phyloP scores from a whole-genome alignment of 2,113 vertebrate genomes.

The Isurus oxyrinchus region DNA sequence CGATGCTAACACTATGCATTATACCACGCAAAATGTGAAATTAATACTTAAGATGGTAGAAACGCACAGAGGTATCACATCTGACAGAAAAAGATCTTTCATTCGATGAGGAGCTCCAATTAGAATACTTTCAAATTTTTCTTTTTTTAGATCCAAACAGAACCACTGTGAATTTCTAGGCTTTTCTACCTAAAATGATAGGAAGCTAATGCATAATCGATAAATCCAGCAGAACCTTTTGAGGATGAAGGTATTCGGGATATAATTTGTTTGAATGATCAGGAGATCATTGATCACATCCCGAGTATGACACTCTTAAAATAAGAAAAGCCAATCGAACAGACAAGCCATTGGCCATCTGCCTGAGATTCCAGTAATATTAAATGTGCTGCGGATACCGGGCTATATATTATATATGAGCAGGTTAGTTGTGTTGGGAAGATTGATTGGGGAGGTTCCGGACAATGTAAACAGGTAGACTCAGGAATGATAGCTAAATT shows the following conservation, averaged over 20 bases:
- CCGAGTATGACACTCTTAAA: background rate
- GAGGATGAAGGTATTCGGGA: background rate
- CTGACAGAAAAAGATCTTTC: background rate
- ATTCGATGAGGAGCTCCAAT: background rate
- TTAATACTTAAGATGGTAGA: background rate
- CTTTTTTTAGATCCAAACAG: background rate
- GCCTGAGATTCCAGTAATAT: background rate
- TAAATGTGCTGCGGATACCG: too few relatives aligned
- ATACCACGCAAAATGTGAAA: background rate
- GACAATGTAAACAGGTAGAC: background rate
- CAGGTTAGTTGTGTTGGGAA: background rate
- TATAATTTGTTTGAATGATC: background rate
- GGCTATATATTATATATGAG: too few relatives aligned
- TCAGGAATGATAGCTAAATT: background rate
- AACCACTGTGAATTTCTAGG: background rate
- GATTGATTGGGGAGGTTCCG: background rate
- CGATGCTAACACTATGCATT: background rate
- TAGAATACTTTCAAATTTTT: background rate
- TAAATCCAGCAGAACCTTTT: background rate
- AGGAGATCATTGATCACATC: background rate
- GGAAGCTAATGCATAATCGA: background rate
- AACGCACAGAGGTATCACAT: background rate
- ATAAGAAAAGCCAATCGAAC: background rate
- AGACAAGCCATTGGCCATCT: background rate
- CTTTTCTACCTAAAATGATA: background rate